Evolutionary conservation across 2,797 vertebrate species (phyloP), one percentile per base, ranked within the genome.

Genomic region (Pangasius larnaudii): DNA sequence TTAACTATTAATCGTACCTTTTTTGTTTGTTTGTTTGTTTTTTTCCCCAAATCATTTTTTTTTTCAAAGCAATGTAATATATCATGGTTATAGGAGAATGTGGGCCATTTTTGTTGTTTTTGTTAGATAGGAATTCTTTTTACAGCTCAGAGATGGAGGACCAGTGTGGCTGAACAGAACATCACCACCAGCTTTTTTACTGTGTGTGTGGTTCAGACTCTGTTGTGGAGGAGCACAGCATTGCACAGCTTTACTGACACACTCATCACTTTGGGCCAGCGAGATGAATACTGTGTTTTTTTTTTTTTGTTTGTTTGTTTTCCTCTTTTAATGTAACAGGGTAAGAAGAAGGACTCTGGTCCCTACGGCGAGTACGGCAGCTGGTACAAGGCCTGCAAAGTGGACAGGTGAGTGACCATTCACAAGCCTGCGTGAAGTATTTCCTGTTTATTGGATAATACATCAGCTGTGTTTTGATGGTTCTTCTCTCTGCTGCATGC

Each of bases 331-430:
- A 36, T 61, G n/a, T 87, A 22, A 78, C 89, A 98, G 97, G 96
- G 96, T 1, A 97, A 96, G 85, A 95, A 93, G 78, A 97, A 94
- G 90, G 97, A 97, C 89, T 94, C 93, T 0, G 94, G 93, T 3
- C 95, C 95, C 0, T 97, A 97, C 0, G 95, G 97, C 5, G 97
- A 98, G 89, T 98, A 98, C 2, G 97, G 97, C 5, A 97, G 97
- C 94, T 98, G 97, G 97, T 97, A 98, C 82, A 98, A 98, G 88
- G 97, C 97, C 91, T 98, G 97, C 91, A 98, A 98, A 90, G 97
- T 97, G 82, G 97, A 98, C 96, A 97, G 97, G 97, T 98, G 89
- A 92, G 93, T 65, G 39, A n/a, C 59, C 11, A 1, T 51, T n/a
- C 58, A 10, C 58, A 63, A 30, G 7, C 30, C n/a, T 39, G 8